Evolutionary conservation across 2,797 vertebrate species (phyloP).

Genomic region (Carapus acus): DNA sequence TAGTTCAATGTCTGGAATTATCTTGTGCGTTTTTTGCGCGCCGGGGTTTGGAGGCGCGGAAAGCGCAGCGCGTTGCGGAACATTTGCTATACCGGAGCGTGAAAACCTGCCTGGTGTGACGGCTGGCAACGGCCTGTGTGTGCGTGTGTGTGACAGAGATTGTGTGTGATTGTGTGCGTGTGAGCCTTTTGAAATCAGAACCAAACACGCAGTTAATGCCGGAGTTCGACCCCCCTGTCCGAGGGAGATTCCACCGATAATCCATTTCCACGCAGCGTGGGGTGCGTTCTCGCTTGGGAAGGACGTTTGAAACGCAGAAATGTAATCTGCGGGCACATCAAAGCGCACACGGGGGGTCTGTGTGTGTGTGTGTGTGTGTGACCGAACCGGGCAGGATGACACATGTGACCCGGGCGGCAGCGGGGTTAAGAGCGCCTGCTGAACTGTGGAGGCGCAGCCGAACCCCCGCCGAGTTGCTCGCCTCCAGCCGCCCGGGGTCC

Average conservation of each 20-base stretch:
- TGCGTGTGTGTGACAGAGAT: neutral
- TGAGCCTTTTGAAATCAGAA: no score
- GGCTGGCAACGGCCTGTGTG: neutral
- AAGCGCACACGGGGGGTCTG: conserved; percentile 43
- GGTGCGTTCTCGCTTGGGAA: neutral
- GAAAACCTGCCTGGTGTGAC: neutral
- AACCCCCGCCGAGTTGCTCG: conserved; percentile 42
- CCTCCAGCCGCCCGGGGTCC: conserved; percentile 28
- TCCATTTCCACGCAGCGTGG: no score
- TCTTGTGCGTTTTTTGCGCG: neutral
- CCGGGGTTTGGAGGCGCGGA: neutral
- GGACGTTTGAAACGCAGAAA: conserved; percentile 25
- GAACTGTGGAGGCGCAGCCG: conserved; percentile 46
- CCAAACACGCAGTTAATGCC: no score
- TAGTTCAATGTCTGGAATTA: no score
- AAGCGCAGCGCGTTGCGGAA: neutral
- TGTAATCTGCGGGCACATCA: conserved; percentile 53
- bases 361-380: conserved; percentile 21
- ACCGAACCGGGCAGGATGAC: conserved; percentile 39
- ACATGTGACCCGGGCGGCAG: conserved; percentile 54
- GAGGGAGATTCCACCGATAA: no score
- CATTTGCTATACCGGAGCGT: neutral
- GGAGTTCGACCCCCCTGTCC: no score
- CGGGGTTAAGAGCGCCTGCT: conserved; percentile 68
- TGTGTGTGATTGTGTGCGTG: no score